Evolutionary conservation across 1,140 invertebrate genomes (phyloP).

Genomic region (Drosophila tropicalis): DNA sequence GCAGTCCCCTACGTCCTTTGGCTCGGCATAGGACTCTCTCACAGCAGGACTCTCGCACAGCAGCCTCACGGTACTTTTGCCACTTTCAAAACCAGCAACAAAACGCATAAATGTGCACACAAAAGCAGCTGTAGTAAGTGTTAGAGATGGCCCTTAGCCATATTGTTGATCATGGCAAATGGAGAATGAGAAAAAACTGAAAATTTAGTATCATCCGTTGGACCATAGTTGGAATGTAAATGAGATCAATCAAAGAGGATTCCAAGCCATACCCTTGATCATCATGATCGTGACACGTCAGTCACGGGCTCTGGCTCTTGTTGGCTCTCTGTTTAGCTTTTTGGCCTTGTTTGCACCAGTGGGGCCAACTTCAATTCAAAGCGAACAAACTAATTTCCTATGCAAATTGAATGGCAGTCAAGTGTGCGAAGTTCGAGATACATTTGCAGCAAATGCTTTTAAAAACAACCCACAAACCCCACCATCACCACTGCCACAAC

Average conservation of each 20-base stretch:
- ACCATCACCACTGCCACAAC: not conserved
- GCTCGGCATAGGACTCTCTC: not conserved
- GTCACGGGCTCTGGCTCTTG: slow-evolving; percentile 1
- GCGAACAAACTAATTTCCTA: slow-evolving; percentile 81
- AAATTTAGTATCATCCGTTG: not conserved
- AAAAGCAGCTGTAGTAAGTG: slow-evolving; percentile 29
- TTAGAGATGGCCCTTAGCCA: not conserved
- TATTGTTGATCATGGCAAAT: not conserved
- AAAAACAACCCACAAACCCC: slow-evolving; percentile 58
- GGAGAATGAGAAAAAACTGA: not conserved
- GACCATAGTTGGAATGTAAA: not conserved
- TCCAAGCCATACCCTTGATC: not conserved
- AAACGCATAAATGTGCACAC: slow-evolving; percentile 71
- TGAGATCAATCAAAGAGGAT: not conserved
- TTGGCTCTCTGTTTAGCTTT: slow-evolving; percentile 46
- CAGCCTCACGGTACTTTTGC: slow-evolving; percentile 57
- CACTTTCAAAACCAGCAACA: slow-evolving; percentile 61
- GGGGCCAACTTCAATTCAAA: slow-evolving; percentile 81
- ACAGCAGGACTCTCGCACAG: slow-evolving; percentile 27
- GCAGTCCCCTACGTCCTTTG: slow-evolving; percentile 2
- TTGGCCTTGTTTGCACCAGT: slow-evolving; percentile 77
- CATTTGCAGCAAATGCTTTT: slow-evolving; percentile 79
- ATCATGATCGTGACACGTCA: not conserved
- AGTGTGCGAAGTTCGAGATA: slow-evolving; percentile 80
- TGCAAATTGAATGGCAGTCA: slow-evolving; percentile 81